These are phyloP conservation scores for Caenorhabditis parvicauda DNA, from an alignment of 2,888 invertebrate genomes.

Conservation along the genomic window DNA sequence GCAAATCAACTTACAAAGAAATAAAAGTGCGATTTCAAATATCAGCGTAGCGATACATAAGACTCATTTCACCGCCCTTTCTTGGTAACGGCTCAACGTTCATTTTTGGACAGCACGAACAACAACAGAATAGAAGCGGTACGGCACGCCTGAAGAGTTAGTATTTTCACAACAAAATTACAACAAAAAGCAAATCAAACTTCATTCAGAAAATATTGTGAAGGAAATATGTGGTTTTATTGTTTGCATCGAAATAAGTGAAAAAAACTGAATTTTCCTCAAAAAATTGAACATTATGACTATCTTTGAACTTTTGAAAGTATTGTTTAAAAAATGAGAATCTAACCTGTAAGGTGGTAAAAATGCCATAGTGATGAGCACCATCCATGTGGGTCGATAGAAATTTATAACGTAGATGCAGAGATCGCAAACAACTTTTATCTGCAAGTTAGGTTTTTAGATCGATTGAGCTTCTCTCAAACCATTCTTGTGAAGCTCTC, in stretches of 20 bases:
- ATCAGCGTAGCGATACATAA: constrained; percentile 43
- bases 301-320: no score
- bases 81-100: constrained; percentile 38
- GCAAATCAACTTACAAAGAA: no score
- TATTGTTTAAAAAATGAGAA: background rate
- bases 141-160: constrained; percentile 32
- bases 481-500: constrained; percentile 10
- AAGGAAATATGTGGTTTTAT: no score
- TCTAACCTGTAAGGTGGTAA: constrained; percentile 36
- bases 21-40: no score
- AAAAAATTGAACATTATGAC: background rate
- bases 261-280: background rate
- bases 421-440: constrained; percentile 12
- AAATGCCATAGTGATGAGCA: constrained; percentile 31
- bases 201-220: no score
- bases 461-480: background rate
- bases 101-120: constrained; percentile 31
- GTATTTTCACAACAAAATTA: no score
- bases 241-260: background rate
- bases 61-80: constrained; percentile 31
- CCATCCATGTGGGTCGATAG: constrained; percentile 35
- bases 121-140: constrained; percentile 32
- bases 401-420: constrained; percentile 29
- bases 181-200: no score
- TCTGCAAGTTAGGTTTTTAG: constrained; percentile 3